phyloP scores from a whole-genome alignment of 1,140 invertebrate genomes.

The Eumeta japonica region DNA sequence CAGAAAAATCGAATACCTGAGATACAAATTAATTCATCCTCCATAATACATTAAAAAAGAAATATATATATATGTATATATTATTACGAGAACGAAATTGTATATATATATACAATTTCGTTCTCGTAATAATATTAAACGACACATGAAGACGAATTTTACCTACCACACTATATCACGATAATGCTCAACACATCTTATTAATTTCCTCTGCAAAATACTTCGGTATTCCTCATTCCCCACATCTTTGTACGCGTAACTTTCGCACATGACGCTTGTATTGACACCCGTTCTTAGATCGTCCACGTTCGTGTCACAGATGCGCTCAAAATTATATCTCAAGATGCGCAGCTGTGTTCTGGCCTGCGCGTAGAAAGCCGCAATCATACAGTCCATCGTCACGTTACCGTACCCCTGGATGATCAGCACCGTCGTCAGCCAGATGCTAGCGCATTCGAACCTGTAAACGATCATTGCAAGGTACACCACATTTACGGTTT shows the following conservation, averaged over 20 bases:
- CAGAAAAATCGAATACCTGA: no score
- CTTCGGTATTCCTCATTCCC: background rate
- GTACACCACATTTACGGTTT: no score
- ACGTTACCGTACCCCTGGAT: slow-evolving; percentile 31
- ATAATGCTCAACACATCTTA: slow-evolving; percentile 25
- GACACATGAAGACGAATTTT: no score
- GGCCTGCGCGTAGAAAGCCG: slow-evolving; percentile 27
- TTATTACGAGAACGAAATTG: no score
- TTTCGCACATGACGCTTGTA: background rate
- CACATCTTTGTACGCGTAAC: slow-evolving; percentile 4
- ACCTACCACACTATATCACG: slow-evolving; percentile 26
- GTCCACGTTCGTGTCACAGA: slow-evolving; percentile 13
- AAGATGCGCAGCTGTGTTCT: slow-evolving; percentile 32
- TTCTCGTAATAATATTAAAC: no score
- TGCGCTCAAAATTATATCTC: slow-evolving; percentile 28
- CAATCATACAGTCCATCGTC: slow-evolving; percentile 40
- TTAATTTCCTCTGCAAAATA: slow-evolving; percentile 15
- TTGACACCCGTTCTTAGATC: slow-evolving; percentile 1
- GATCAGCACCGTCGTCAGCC: slow-evolving; percentile 24
- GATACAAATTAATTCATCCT: no score
- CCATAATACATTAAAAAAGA: no score
- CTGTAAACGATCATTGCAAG: slow-evolving; percentile 18
- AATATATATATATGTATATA: no score
- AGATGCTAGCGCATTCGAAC: slow-evolving; percentile 20
- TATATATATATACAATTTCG: no score